Evolutionary conservation across 2,888 invertebrate species (phyloP), one percentile per base, ranked within the genome.

Genomic region (Melinopterus prodromus): DNA sequence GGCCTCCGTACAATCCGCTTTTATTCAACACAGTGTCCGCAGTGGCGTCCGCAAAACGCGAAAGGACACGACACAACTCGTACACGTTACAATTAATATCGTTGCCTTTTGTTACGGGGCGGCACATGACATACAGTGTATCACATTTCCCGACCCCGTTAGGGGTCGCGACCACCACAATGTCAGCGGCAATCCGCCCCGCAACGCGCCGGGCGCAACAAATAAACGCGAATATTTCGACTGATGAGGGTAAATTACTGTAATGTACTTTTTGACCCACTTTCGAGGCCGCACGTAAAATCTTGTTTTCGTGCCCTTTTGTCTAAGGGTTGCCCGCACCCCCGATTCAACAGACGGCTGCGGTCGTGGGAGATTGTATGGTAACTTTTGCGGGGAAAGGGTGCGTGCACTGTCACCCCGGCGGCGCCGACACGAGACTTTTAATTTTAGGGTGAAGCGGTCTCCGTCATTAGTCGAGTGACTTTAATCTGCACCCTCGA

Each of bases 191-290:
- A 12, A 53, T 53, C 53, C 53, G 12, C 53, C 7, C 5, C 53
- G 9, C 53, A 53, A 7, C 53, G 12, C 12, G 12, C 53, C 53
- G 53, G 12, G 53, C 53, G 53, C 53, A 53, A 53, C 53, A 53
- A 53, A 53, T 53, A 75, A 75, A 78, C 72, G 75, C 77, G 77
- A 71, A 71, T 77, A 77, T 80, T 80, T 77, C 70, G 37, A 72
- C 14, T 78, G 78, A 80, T 80, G 80, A 80, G 80, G 80, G 76
- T 76, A 80, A 78, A 78, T 80, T 80, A 80, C 76, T 16, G 70
- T 80, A 78, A 80, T 80, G 80, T 80, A 80, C 78, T 80, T 80
- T 80, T 80, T 80, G 78, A 80, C 80, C 78, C 53, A 80, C 37
- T 80, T 80, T 71, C 69, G 70, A 72, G 69, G 26, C 76, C 70